Percentiles rank a stretch among this genome's conserved stretches.
These are phyloP conservation scores for Petrolisthes manimaculis DNA, from an alignment of 2,888 invertebrate genomes.

Conservation along the genomic window DNA sequence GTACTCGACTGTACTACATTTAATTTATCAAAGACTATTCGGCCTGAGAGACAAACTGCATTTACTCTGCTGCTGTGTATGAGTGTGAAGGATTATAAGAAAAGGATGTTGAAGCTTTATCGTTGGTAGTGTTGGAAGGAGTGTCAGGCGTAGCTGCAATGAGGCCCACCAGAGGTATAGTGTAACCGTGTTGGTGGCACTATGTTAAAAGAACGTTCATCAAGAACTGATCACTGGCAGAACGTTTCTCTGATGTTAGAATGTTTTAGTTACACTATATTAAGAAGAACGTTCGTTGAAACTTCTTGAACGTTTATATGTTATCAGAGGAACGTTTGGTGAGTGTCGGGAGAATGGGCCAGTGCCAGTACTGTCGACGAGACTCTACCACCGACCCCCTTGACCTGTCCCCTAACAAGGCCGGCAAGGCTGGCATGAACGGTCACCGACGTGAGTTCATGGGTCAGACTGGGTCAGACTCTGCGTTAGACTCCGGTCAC, in stretches of 20 bases:
- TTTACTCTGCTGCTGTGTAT: too few relatives aligned
- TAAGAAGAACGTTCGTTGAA: background rate
- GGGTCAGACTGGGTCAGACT: slow-evolving; percentile 50
- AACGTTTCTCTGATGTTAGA: background rate
- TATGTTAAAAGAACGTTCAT: too few relatives aligned
- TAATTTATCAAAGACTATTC: too few relatives aligned
- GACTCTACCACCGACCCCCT: slow-evolving; percentile 25
- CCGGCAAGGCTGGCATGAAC: slow-evolving; percentile 6
- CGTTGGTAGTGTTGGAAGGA: too few relatives aligned
- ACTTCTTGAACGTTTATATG: background rate
- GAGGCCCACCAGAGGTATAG: too few relatives aligned
- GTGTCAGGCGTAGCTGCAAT: too few relatives aligned
- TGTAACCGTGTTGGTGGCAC: too few relatives aligned
- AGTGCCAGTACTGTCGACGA: slow-evolving; percentile 54
- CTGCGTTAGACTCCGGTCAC: slow-evolving; percentile 53
- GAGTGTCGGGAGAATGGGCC: slow-evolving; percentile 40
- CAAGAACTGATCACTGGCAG: too few relatives aligned
- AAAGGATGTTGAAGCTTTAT: too few relatives aligned
- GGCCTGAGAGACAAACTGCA: too few relatives aligned
- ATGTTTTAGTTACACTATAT: background rate
- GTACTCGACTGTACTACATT: too few relatives aligned
- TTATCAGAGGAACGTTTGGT: background rate
- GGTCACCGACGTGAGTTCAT: slow-evolving; percentile 14
- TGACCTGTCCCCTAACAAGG: slow-evolving; percentile 20
- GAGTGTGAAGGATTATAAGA: too few relatives aligned